Percentiles rank a stretch among this genome's conserved stretches.
Conservation (phyloP, 2,113 vertebrate species). For the Leucopternis melanops region DNA sequence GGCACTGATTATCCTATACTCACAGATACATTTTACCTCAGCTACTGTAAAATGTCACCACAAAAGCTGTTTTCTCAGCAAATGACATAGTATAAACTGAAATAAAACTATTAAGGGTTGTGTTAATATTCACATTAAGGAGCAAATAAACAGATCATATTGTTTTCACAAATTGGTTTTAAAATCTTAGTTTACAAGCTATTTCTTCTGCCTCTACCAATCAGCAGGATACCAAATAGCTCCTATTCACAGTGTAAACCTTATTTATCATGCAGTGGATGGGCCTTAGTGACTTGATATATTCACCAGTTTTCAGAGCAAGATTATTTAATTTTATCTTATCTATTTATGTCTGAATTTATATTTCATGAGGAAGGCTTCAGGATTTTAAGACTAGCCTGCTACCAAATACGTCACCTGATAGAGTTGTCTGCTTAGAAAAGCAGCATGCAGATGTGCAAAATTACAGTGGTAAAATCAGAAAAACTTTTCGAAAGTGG, state of each 20-base stretch:
- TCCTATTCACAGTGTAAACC: not conserved
- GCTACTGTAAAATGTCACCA: not conserved
- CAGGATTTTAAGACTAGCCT: not conserved
- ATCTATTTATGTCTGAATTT: slow-evolving; percentile 2
- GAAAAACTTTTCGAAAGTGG: slow-evolving; percentile 53
- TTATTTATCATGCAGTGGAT: not conserved
- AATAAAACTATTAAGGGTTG: not conserved
- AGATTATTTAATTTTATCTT: slow-evolving; percentile 40
- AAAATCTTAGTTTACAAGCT: slow-evolving; percentile 6
- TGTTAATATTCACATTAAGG: slow-evolving; percentile 7
- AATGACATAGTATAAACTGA: not conserved
- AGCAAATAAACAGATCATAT: slow-evolving; percentile 22
- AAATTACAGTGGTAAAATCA: slow-evolving; percentile 51
- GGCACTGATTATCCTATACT: not conserved
- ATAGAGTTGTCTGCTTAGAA: slow-evolving; percentile 55
- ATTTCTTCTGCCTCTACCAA: slow-evolving; percentile 32
- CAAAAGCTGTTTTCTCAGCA: slow-evolving; percentile 7
- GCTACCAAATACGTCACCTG: slow-evolving; percentile 50
- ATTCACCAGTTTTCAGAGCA: slow-evolving; percentile 46
- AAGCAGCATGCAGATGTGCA: slow-evolving; percentile 33
- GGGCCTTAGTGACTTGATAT: not conserved
- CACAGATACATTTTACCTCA: not conserved
- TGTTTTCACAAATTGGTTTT: not conserved
- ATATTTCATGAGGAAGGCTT: slow-evolving; percentile 13
- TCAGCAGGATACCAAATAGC: slow-evolving; percentile 3